Evolutionary conservation across 2,888 invertebrate species (phyloP).

Genomic region (Xestobium rufovillosum): DNA sequence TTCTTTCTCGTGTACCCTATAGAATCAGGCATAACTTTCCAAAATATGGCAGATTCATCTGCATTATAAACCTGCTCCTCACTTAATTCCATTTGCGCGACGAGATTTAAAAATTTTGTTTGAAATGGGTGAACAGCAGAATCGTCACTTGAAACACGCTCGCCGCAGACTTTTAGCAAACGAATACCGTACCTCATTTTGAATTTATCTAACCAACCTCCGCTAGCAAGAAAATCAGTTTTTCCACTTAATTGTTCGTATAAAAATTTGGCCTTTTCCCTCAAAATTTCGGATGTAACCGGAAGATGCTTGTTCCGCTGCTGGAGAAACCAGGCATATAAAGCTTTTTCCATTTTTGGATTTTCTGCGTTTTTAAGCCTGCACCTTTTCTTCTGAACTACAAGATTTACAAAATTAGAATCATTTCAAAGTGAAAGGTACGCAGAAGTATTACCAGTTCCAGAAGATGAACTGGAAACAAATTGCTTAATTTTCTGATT

Average conservation of each 20-base stretch:
- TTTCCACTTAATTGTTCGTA: slow-evolving; percentile 20
- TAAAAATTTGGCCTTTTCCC: slow-evolving; percentile 20
- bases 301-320: slow-evolving; percentile 18
- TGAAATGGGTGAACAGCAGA: slow-evolving; percentile 17
- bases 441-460: slow-evolving; percentile 1
- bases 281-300: slow-evolving; percentile 19
- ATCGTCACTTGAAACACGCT: slow-evolving; percentile 21
- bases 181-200: slow-evolving; percentile 22
- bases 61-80: slow-evolving; percentile 23
- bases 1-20: slow-evolving; percentile 19
- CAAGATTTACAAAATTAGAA: slow-evolving; percentile 11
- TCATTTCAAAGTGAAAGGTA: slow-evolving; percentile 11
- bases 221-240: slow-evolving; percentile 22
- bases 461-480: slow-evolving; percentile 2
- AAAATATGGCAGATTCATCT: slow-evolving; percentile 22
- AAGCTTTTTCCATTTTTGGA: slow-evolving; percentile 14
- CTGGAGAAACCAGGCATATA: slow-evolving; percentile 20
- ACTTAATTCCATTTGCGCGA: slow-evolving; percentile 16
- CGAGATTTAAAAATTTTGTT: slow-evolving; percentile 10
- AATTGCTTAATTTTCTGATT: slow-evolving; percentile 1
- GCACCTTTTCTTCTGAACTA: slow-evolving; percentile 7
- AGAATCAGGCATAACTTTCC: slow-evolving; percentile 21
- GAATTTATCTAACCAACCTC: slow-evolving; percentile 26
- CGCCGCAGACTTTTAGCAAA: slow-evolving; percentile 21
- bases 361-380: slow-evolving; percentile 1